Conservation (phyloP, 2,797 vertebrate genomes). For the Dendrocincla tyrannina region DNA sequence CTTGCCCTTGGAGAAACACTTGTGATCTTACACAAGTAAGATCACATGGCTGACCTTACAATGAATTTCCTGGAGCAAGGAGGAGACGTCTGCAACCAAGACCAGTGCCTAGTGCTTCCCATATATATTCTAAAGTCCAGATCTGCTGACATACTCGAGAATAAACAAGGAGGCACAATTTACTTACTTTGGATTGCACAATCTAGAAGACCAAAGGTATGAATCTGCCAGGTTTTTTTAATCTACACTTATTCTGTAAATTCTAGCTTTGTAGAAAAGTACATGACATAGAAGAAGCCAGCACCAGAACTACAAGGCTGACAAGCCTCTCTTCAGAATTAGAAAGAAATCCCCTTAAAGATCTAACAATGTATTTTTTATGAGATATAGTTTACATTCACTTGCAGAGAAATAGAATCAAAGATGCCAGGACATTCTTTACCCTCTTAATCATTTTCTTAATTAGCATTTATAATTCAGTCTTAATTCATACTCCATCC, state of each 20-base stretch:
- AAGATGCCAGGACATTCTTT: background rate
- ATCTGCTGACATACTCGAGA: background rate
- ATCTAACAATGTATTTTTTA: background rate
- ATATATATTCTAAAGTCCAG: background rate
- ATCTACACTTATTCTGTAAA: background rate
- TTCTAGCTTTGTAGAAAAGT: background rate
- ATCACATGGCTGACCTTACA: background rate
- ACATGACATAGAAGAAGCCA: background rate
- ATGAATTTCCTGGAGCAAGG: background rate
- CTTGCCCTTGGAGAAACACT: background rate
- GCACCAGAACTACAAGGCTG: background rate
- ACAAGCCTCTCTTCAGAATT: background rate
- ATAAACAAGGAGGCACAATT: background rate
- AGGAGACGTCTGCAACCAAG: background rate
- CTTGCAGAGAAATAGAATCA: background rate
- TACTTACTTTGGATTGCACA: background rate
- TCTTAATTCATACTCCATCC: background rate
- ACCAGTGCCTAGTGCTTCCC: background rate
- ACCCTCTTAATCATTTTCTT: background rate
- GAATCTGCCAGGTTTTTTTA: background rate
- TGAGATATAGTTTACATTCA: background rate
- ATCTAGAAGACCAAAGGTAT: background rate
- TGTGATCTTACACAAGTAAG: accelerated
- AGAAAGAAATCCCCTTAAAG: background rate
- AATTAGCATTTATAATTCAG: background rate